Base-by-base conservation (phyloP, 2,113 vertebrate species). In the Apteryx owenii region DNA sequence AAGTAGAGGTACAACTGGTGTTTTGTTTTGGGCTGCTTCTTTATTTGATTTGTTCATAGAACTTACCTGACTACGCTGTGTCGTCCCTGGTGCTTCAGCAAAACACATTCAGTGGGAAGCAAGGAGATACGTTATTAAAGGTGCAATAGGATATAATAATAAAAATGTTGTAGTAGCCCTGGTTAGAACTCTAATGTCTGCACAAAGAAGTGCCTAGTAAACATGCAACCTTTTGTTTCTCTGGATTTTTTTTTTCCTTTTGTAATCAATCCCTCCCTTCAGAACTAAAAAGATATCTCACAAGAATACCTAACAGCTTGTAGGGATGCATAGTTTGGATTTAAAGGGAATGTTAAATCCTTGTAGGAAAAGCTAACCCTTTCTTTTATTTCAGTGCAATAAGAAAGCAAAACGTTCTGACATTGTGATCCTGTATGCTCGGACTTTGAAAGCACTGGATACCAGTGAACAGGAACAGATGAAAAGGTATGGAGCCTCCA, bases 381-480 rank as follows among this genome's bases (percentile, higher is more conserved):
- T 3, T 95, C 80, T 89, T 82, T 71, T 56, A 36, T 86, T 95
- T 38, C 85, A 99, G 99, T 99, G 99, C 97, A 99, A 99, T 95
- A 99, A 99, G 98, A 99, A 99, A 78, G 99, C 99, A 3, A 99
- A 99, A 92, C 98, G 98, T 1, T 98, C 98, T 0, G 99, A 99
- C 90, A 99, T 99, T 4, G 98, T 99, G 86, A 76, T 99, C 58
- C 98, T 99, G 62, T 99, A 99, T 5, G 99, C 99, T 4, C 98
- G 98, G 9, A 99, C 98, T 44, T 46, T 99, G 90, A 98, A 97
- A 92, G 99, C 98, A 0, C 89, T 99, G 89, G 99, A 99, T 75
- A 99, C 99, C 88, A 98, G 97, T 0, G 99, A 99, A 91, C 98
- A 99, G 40, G 99, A 99, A 62, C 98, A 84, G 38, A 97, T 99